A percentile compares a stretch with the other conserved stretches of the same genome.
These are phyloP conservation scores for Xenopus borealis DNA, from an alignment of 2,113 vertebrate genomes.

Conservation along the genomic window DNA sequence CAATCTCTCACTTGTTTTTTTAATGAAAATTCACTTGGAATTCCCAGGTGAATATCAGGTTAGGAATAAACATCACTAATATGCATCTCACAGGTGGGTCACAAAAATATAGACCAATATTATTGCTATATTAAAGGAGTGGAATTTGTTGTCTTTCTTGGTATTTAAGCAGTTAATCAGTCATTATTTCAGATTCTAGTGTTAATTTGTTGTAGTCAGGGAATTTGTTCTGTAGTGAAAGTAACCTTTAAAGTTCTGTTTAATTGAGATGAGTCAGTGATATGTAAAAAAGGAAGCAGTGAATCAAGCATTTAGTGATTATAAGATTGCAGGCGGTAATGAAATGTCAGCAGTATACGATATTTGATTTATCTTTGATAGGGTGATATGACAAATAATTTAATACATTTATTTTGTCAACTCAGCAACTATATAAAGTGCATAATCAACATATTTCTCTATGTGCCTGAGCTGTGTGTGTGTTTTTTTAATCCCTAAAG, in stretches of 20 bases:
- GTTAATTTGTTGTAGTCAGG: slow-evolving; percentile 30
- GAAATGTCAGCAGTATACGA: slow-evolving; percentile 44
- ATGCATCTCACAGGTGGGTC: no score
- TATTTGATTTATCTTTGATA: slow-evolving; percentile 48
- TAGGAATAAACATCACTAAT: no score
- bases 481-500: slow-evolving; percentile 32
- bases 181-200: slow-evolving; percentile 2
- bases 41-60: no score
- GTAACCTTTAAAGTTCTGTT: slow-evolving; percentile 45
- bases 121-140: background rate
- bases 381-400: slow-evolving; percentile 44
- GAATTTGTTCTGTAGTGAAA: slow-evolving; percentile 31
- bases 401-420: slow-evolving; percentile 42
- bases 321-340: slow-evolving; percentile 45
- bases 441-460: slow-evolving; percentile 43
- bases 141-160: background rate
- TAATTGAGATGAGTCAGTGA: slow-evolving; percentile 47
- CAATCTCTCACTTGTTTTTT: no score
- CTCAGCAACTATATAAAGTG: slow-evolving; percentile 39
- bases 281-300: slow-evolving; percentile 44
- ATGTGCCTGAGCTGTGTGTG: slow-evolving; percentile 14
- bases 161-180: background rate
- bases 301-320: slow-evolving; percentile 44
- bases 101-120: no score
- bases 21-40: no score